phyloP scores from a whole-genome alignment of 2,888 invertebrate genomes.

The Oscheius onirici region DNA sequence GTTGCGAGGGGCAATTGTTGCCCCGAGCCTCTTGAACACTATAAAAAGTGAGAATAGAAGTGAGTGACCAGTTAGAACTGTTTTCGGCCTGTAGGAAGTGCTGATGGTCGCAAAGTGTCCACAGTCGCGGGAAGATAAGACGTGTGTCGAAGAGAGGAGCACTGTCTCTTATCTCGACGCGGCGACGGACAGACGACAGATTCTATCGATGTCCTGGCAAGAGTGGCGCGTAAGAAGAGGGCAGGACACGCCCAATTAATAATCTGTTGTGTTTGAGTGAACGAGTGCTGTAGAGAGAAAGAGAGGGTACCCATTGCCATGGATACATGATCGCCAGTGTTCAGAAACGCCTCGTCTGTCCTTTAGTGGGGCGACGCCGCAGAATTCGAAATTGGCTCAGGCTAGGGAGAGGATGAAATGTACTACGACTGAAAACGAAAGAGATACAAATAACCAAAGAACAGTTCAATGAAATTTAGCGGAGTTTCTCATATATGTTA shows the following conservation, averaged over 20 bases:
- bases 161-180: constrained; percentile 10
- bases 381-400: constrained; percentile 17
- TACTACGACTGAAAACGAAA: no score
- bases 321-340: background rate
- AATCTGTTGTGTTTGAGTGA: background rate
- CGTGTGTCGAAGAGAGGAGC: constrained; percentile 4
- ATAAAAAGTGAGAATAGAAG: background rate
- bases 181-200: constrained; percentile 6
- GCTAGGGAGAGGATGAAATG: background rate
- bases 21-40: background rate
- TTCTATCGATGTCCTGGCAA: constrained; percentile 14
- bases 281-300: background rate
- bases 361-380: background rate
- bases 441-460: no score
- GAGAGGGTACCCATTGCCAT: constrained; percentile 3
- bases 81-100: background rate
- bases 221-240: background rate
- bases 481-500: no score
- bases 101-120: no score
- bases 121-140: no score
- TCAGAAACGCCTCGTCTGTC: background rate
- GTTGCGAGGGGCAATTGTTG: constrained; percentile 8
- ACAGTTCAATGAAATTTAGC: no score
- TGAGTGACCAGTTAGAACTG: background rate
- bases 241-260: background rate